These are phyloP conservation scores for Felis chaus DNA, from an alignment of 2,113 vertebrate species.

Conservation along the genomic window DNA sequence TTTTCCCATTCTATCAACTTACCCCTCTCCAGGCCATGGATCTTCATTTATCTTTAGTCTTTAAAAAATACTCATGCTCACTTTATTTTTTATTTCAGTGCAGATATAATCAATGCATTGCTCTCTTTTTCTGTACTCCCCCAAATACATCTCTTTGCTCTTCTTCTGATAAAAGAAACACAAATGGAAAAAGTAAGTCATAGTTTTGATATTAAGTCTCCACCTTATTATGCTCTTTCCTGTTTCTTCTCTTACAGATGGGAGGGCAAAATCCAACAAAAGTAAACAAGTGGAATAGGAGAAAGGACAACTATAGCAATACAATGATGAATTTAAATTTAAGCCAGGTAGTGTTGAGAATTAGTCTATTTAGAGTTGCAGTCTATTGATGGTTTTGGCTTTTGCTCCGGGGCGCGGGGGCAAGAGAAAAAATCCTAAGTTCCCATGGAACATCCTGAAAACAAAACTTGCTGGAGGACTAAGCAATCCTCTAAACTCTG, in stretches of 20 bases:
- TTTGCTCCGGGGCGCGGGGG: not conserved
- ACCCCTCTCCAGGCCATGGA: not conserved
- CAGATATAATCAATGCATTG: not conserved
- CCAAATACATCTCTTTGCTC: not conserved
- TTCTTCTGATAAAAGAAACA: slow-evolving; percentile 45
- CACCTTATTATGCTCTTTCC: not conserved
- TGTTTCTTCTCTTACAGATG: not conserved
- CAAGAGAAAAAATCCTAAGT: slow-evolving; percentile 23
- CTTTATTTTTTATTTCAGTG: not conserved
- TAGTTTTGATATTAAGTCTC: not conserved
- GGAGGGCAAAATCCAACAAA: slow-evolving; percentile 8
- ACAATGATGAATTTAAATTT: not conserved
- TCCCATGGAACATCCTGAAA: slow-evolving; percentile 43
- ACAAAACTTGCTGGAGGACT: slow-evolving; percentile 10
- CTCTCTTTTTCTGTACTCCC: not conserved
- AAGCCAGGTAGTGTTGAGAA: not conserved
- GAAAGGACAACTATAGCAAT: not conserved
- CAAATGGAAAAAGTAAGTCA: not conserved
- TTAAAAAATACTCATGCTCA: not conserved
- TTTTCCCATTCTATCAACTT: not conserved
- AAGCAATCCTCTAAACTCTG: not conserved
- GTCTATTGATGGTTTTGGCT: slow-evolving; percentile 21
- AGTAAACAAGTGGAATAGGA: not conserved
- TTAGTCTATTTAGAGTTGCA: slow-evolving; percentile 46
- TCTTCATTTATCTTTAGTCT: not conserved